These are phyloP conservation scores for Neosilurus mollespiculum DNA, from an alignment of 2,797 vertebrate genomes.

Conservation along the genomic window DNA sequence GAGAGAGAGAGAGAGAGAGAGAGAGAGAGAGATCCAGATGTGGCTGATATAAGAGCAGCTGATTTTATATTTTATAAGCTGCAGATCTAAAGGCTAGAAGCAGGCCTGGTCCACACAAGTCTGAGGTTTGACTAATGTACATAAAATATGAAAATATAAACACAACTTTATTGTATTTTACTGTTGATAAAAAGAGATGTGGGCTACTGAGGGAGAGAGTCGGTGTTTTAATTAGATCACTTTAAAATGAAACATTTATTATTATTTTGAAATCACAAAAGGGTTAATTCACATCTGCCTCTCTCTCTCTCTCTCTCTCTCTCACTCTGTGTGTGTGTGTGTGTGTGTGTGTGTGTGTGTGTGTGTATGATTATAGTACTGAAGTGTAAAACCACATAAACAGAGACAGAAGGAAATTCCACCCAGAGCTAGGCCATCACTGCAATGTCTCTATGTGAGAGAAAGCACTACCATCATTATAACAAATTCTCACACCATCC, in stretches of 20 bases:
- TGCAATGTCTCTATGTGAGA: conserved; percentile 15
- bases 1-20: background rate
- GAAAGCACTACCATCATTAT: conserved; percentile 62
- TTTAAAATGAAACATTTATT: conserved; percentile 29
- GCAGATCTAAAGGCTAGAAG: no score
- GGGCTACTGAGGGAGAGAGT: background rate
- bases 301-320: background rate
- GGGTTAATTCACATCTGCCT: background rate
- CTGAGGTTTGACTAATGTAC: conserved; percentile 31
- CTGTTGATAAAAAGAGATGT: conserved; percentile 41
- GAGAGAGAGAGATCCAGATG: conserved; percentile 43
- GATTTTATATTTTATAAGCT: conserved; percentile 51
- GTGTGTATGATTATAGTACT: background rate
- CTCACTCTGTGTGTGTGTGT: background rate
- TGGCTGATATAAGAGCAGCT: conserved; percentile 40
- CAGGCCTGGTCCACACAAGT: conserved; percentile 23
- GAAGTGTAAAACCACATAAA: conserved; percentile 5
- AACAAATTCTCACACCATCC: conserved; percentile 58
- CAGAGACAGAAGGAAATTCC: conserved; percentile 13
- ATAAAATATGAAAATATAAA: conserved; percentile 46
- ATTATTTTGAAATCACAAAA: conserved; percentile 26
- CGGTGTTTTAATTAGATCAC: conserved; percentile 25
- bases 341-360: background rate
- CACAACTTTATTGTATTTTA: conserved; percentile 40
- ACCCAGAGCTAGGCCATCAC: conserved; percentile 14